These are phyloP conservation scores for Pachydiplax longipennis DNA, from an alignment of 2,888 invertebrate genomes.

Conservation along the genomic window DNA sequence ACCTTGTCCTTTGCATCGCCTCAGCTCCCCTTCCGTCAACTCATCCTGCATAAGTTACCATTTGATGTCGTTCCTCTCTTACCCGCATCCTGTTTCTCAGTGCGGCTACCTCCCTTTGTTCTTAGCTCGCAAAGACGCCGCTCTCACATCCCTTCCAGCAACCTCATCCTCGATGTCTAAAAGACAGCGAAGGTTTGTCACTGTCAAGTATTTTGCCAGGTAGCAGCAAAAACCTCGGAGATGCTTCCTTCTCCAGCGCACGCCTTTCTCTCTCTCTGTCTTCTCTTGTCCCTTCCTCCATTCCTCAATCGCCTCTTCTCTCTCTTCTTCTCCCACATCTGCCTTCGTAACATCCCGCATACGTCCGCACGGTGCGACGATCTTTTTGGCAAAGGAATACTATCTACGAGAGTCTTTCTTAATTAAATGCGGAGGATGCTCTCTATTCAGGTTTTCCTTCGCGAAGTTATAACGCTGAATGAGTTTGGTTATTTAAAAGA, in stretches of 20 bases:
- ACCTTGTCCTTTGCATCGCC: not conserved
- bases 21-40: not conserved
- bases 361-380: not conserved
- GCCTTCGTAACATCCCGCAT: not conserved
- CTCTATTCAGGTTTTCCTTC: too few species aligned
- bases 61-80: not conserved
- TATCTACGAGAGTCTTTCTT: too few species aligned
- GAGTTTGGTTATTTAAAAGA: too few species aligned
- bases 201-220: slow-evolving; percentile 39
- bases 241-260: not conserved
- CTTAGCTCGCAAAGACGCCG: slow-evolving; percentile 27
- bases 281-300: not conserved
- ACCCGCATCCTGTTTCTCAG: slow-evolving; percentile 21
- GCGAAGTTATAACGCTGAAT: too few species aligned
- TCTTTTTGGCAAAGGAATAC: too few species aligned
- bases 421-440: too few species aligned
- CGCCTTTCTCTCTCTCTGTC: not conserved
- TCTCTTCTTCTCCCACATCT: not conserved
- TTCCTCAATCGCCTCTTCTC: not conserved
- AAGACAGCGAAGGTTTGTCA: slow-evolving; percentile 35
- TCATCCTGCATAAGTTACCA: not conserved
- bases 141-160: not conserved
- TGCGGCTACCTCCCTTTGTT: slow-evolving; percentile 24
- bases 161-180: not conserved
- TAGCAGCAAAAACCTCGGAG: slow-evolving; percentile 19